Conservation (phyloP, 2,113 vertebrate genomes). For the Brachionichthys hirsutus region DNA sequence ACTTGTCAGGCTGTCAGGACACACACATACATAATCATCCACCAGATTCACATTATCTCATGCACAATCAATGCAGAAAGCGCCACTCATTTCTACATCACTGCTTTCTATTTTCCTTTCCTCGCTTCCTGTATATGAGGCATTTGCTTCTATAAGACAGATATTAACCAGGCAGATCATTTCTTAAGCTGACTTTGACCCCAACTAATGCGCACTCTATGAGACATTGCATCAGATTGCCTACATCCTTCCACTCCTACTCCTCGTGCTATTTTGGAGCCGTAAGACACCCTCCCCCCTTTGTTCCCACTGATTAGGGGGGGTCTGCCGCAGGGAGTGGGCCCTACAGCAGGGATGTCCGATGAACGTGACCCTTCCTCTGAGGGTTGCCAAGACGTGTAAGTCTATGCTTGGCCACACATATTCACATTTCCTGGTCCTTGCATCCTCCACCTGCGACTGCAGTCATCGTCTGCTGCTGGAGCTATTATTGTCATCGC, state of each 20-base stretch:
- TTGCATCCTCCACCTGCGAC: conserved; percentile 51
- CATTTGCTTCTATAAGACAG: conserved; percentile 8
- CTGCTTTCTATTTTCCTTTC: background rate
- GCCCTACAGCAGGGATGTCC: conserved; percentile 67
- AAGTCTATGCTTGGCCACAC: conserved; percentile 59
- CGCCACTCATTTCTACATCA: conserved; percentile 5
- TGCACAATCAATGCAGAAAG: background rate
- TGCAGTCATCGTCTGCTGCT: conserved; percentile 42
- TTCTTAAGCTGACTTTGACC: conserved; percentile 11
- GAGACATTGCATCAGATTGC: conserved; percentile 54
- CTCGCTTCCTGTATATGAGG: too few species aligned
- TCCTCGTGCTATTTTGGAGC: conserved; percentile 70
- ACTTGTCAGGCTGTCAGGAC: conserved; percentile 64
- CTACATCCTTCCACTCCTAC: conserved; percentile 69
- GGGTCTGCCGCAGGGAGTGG: conserved; percentile 60
- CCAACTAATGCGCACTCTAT: conserved; percentile 25
- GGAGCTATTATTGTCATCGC: conserved; percentile 62
- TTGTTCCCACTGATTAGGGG: conserved; percentile 74
- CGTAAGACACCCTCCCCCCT: conserved; percentile 52
- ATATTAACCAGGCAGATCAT: conserved; percentile 6
- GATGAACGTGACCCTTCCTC: conserved; percentile 69
- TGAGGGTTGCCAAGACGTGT: conserved; percentile 60
- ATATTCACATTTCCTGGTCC: conserved; percentile 39
- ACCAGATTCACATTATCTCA: conserved; percentile 20
- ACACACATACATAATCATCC: conserved; percentile 11